Evolutionary conservation across 2,113 vertebrate species (phyloP).

Genomic region (Vombatus ursinus): DNA sequence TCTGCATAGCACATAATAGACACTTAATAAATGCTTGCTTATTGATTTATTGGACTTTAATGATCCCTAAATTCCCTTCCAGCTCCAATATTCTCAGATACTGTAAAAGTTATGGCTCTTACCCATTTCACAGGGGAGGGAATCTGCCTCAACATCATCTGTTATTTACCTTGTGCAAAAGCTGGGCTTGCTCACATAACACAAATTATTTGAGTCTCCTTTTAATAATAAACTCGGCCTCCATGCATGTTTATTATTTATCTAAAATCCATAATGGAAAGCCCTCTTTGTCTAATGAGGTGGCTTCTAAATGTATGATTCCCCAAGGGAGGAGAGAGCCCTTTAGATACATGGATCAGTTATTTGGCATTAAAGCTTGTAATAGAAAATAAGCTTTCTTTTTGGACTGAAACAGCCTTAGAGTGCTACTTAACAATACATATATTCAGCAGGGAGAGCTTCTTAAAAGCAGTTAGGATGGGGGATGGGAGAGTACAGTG

Average conservation of each 20-base stretch:
- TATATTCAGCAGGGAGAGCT: not conserved
- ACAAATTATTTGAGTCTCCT: not conserved
- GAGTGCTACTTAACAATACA: conserved; percentile 3
- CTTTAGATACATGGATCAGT: not conserved
- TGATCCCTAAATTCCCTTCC: not conserved
- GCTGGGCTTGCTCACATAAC: not conserved
- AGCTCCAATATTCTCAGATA: not conserved
- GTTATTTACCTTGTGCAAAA: not conserved
- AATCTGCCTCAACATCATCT: not conserved
- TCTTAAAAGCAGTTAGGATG: not conserved
- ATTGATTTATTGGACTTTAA: not conserved
- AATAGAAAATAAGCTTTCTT: not conserved
- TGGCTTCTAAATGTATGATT: not conserved
- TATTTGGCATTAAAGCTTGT: not conserved
- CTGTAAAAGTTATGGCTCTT: not conserved
- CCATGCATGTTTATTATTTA: not conserved
- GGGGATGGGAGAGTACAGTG: not conserved
- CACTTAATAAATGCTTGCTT: not conserved
- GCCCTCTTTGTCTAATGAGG: not conserved
- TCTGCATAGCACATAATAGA: not conserved
- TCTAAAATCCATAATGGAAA: not conserved
- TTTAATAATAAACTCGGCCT: not conserved
- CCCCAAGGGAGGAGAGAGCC: not conserved
- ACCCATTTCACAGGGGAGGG: not conserved
- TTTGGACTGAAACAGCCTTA: not conserved